These are phyloP conservation scores for Tinea trinotella DNA, from an alignment of 2,888 invertebrate genomes.

Conservation along the genomic window DNA sequence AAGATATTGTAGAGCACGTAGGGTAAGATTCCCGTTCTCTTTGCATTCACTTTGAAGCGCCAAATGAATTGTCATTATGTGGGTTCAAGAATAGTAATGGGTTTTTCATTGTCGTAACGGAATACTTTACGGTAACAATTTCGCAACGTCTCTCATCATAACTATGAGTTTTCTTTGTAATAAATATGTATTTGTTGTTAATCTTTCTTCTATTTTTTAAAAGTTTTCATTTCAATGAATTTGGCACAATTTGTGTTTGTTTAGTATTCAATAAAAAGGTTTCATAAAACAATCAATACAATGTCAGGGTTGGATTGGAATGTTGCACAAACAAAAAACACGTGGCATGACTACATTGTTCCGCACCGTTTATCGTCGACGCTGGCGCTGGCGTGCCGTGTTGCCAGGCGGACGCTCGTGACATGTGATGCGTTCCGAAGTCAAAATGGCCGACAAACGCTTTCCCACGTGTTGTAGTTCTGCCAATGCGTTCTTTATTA, in stretches of 20 bases:
- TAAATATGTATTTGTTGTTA: neutral
- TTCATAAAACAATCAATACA: conserved; percentile 39
- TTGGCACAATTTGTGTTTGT: neutral
- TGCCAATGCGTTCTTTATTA: conserved; percentile 19
- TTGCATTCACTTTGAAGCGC: conserved; percentile 29
- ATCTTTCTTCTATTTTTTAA: neutral
- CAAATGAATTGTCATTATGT: conserved; percentile 33
- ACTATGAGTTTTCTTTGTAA: neutral
- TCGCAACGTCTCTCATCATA: neutral
- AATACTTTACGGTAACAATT: conserved; percentile 15
- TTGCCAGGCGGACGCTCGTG: conserved; percentile 59
- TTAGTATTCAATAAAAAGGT: neutral
- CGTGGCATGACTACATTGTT: conserved; percentile 54
- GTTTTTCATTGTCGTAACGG: conserved; percentile 27
- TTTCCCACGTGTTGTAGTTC: conserved; percentile 54
- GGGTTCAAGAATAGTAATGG: conserved; percentile 32
- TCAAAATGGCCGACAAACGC: conserved; percentile 68
- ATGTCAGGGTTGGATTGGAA: conserved; percentile 34
- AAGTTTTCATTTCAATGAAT: neutral
- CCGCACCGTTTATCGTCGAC: conserved; percentile 54
- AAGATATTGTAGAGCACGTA: conserved; percentile 33
- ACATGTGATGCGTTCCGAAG: conserved; percentile 62
- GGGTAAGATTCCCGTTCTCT: conserved; percentile 28
- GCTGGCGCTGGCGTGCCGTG: conserved; percentile 45
- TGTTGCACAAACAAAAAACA: conserved; percentile 64